Evolutionary conservation across 2,888 invertebrate species (phyloP), one percentile per base, ranked within the genome.

Genomic region (Andrena bucephala): DNA sequence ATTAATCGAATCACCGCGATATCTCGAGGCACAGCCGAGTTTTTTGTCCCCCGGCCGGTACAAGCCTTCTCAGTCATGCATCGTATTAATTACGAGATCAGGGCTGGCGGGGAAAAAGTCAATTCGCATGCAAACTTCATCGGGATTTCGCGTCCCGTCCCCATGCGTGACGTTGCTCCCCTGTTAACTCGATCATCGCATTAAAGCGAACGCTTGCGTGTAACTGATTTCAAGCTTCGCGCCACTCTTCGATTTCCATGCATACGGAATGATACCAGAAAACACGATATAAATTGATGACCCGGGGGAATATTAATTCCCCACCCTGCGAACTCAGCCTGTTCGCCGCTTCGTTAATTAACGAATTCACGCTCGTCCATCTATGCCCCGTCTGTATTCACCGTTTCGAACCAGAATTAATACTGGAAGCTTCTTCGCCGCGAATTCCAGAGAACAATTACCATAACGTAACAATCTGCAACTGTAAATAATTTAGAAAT

Each of bases 61-160:
- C 63, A 74, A 76, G 33, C 70, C 59, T 20, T 20, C 72, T 67
- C 57, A 42, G 36, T 59, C 70, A 63, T n/a, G 66, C 65, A 78
- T 2, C 77, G 76, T 83, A 89, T 88, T 84, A 85, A 89, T 89
- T 85, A 84, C 78, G 72, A 27, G 71, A 24, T 36, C 36, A 24
- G n/a, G 42, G 10, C 24, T 24, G 36, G n/a, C 42, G 29, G 16
- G 27, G 50, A 59, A 81, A 50, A 73, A 81, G 73, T 52, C 16
- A 68, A 71, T 77, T 68, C 52, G 54, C 76, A 68, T 75, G 75
- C 77, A 73, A 52, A 74, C 76, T 62, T 77, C 54, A n/a, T 20
- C n/a, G 36, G 52, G 59, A 54, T 71, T 36, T 42, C 31, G 57
- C 42, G 69, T 77, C 52, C 57, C 60, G 66, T 73, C 77, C 63